A percentile compares a stretch with the other conserved stretches of the same genome.
Evolutionary conservation across 37 sponge, comb jelly and placozoan species (phyloP).

Genomic region (Halichondria panicea): DNA sequence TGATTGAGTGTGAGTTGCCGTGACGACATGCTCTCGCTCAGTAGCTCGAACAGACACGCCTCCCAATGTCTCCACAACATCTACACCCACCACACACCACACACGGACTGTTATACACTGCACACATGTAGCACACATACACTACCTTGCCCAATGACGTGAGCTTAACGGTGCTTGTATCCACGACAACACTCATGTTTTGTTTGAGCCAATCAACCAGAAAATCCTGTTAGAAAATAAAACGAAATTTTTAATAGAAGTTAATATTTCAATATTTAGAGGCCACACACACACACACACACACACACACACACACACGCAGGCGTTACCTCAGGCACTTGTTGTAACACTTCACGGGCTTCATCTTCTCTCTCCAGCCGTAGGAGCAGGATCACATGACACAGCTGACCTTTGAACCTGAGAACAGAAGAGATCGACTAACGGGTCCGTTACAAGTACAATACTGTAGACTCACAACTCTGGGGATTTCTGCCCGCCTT

Average conservation of each 20-base stretch:
- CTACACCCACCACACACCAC: too few relatives aligned
- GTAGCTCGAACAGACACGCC: background rate
- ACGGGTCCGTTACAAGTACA: background rate
- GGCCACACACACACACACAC: too few relatives aligned
- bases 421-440: background rate
- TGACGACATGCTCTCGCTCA: background rate
- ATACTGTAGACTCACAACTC: background rate
- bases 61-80: too few relatives aligned
- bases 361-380: background rate
- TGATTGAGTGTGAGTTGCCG: too few relatives aligned
- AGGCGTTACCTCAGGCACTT: background rate
- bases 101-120: too few relatives aligned
- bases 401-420: background rate
- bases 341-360: background rate
- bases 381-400: conserved; percentile 10
- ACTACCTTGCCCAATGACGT: conserved; percentile 29
- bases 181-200: conserved; percentile 13
- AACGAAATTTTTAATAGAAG: too few relatives aligned
- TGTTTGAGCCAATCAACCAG: conserved; percentile 7
- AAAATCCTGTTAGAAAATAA: too few relatives aligned
- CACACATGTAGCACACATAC: too few relatives aligned
- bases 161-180: background rate
- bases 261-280: too few relatives aligned
- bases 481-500: too few relatives aligned
- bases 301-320: background rate